phyloP scores from a whole-genome alignment of 2,797 vertebrate genomes.

The Hyperoplus immaculatus region DNA sequence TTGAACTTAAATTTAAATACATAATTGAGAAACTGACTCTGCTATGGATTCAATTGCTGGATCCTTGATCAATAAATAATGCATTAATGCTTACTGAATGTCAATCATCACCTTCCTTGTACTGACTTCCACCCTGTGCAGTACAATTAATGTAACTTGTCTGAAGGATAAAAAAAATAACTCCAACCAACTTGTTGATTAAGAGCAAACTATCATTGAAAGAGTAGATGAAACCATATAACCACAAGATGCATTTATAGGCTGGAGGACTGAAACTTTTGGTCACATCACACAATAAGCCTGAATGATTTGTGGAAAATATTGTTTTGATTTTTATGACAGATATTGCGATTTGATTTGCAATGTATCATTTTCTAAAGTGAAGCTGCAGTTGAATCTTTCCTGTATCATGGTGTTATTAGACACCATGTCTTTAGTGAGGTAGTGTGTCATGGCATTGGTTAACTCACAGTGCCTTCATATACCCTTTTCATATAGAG shows the following conservation, averaged over 20 bases:
- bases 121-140: too few species aligned
- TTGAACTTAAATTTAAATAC: background rate
- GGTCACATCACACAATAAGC: background rate
- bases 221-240: background rate
- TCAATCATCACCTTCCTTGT: background rate
- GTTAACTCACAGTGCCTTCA: too few species aligned
- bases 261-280: background rate
- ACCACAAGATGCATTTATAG: background rate
- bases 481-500: too few species aligned
- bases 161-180: background rate
- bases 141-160: background rate
- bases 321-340: too few species aligned
- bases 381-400: too few species aligned
- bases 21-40: background rate
- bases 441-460: too few species aligned
- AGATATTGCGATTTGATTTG: too few species aligned
- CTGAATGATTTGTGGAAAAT: too few species aligned
- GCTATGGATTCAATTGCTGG: background rate
- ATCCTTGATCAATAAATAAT: background rate
- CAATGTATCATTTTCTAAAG: too few species aligned
- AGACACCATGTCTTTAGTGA: too few species aligned
- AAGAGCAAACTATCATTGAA: background rate
- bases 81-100: background rate
- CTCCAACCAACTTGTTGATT: too few species aligned
- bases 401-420: too few species aligned